Evolutionary conservation across 2,888 invertebrate species (phyloP), one percentile per base, ranked within the genome.

Genomic region (Andrena dorsata): DNA sequence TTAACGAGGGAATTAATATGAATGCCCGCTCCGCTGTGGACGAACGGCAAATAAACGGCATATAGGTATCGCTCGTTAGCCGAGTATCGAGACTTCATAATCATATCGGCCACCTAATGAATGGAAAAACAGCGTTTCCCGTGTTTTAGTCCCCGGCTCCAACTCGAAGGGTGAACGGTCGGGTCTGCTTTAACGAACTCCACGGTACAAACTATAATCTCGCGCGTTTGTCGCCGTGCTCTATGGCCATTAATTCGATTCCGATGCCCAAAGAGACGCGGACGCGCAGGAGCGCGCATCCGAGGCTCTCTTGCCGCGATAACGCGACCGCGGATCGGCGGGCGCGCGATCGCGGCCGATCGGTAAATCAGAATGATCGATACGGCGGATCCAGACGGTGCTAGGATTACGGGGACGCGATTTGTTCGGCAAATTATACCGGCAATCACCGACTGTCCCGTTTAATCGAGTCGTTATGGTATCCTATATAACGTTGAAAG

Each of bases 401-500:
- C 83, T 88, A 82, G 89, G 89, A 87, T 88, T 88, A 87, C 80
- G 75, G 74, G 79, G 82, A 86, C 76, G 82, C 83, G 89, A 88
- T 88, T 88, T 88, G 88, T 88, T 86, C 87, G 85, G 83, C 83
- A 87, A 88, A 88, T 88, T 88, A 89, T 88, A 88, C 86, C 79
- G 86, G 88, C 86, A 88, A 88, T 88, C 87, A 86, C 86, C 56
- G 86, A 85, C 88, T 85, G 87, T 87, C 87, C 86, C 84, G 87
- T 80, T 88, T 89, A 88, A 88, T 88, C 88, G 86, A 88, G 85
- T 88, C 88, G 87, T 88, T 88, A 88, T 88, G 84, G 84, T 83
- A 82, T 86, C 79, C 88, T 81, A 79, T 88, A 88, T 83, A 86
- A 87, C 87, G 84, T 75, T 84, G 88, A 87, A 88, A 87, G 86